phyloP scores from a whole-genome alignment of 2,797 vertebrate genomes.

The Silurus aristotelis region DNA sequence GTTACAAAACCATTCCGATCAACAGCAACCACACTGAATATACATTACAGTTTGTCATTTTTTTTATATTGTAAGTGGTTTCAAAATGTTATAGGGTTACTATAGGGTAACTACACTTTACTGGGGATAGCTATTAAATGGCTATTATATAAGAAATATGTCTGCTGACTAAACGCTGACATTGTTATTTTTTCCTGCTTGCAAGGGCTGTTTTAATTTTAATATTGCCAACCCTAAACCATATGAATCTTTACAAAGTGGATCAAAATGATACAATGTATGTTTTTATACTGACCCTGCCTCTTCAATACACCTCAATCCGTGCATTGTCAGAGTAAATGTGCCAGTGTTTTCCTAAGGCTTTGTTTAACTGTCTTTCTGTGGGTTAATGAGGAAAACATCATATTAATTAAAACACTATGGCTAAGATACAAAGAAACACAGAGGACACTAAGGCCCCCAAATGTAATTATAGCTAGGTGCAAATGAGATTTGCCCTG shows the following conservation, averaged over 20 bases:
- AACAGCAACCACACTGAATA: neutral
- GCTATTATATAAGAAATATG: neutral
- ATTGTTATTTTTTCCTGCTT: neutral
- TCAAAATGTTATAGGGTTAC: neutral
- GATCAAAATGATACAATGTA: neutral
- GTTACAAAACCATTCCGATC: neutral
- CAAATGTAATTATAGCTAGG: constrained; percentile 55
- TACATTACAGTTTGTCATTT: neutral
- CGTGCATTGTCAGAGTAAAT: neutral
- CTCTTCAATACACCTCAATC: neutral
- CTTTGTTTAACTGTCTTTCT: constrained; percentile 2
- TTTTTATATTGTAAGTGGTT: neutral
- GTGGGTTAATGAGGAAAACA: constrained; percentile 32
- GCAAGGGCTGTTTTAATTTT: neutral
- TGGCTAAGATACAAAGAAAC: constrained; percentile 34
- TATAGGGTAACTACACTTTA: neutral
- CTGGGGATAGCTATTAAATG: neutral
- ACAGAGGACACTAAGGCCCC: constrained; percentile 43
- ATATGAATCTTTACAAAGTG: neutral
- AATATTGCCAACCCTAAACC: neutral
- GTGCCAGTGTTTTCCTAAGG: neutral
- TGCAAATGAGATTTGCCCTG: constrained; percentile 41
- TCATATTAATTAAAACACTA: constrained; percentile 53
- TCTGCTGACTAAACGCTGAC: constrained; percentile 9
- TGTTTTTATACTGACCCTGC: neutral